Base-by-base conservation (phyloP, 2,888 invertebrate species). In the Willowsia nigromaculata region DNA sequence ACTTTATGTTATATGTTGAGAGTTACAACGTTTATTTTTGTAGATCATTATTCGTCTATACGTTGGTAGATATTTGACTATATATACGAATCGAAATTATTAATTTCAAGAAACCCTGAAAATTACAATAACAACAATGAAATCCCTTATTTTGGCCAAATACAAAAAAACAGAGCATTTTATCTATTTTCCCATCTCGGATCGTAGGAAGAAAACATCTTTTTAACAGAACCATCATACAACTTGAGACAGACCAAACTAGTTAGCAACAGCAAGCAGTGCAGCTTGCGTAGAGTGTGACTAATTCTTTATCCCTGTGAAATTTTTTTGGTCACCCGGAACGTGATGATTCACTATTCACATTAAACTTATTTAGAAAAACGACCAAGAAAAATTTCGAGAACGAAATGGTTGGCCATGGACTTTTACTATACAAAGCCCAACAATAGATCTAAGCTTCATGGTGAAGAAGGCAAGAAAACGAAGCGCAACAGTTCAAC, bases 321-420 rank as follows among this genome's bases (percentile, higher is more conserved):
- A 80, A 62, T 74, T 87, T 90, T 88, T 88, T 90, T 81, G 87
- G 90, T 85, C 88, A 85, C 65, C 87, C 85, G 74, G 82, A 87
- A 90, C 90, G 88, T 78, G 90, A 84, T 87, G 87, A 87, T 87
- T 87, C 87, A 81, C 80, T 71, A 56, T 80, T 76, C 50, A 85
- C 85, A 80, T 47, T 86, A 62, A 53, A 59, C 84, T 53, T 22
- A 74, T 47, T 78, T 74, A 22, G 43, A 87, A 83, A 83, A 88
- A 47, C 33, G 33, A 84, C 90, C 90, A 88, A 88, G 90, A 82
- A 90, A 88, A 90, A 90, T 90, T 80, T 88, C 62, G 62, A 84
- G 85, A 90, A 90, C 90, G 90, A 90, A 90, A 90, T 71, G 90
- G 90, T 90, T 90, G 81, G 90, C 84, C 87, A 90, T 90, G 90